Percentiles rank a stretch among this genome's conserved stretches.
Evolutionary conservation across 2,113 vertebrate genomes (phyloP).

Genomic region (Pipra filicauda): DNA sequence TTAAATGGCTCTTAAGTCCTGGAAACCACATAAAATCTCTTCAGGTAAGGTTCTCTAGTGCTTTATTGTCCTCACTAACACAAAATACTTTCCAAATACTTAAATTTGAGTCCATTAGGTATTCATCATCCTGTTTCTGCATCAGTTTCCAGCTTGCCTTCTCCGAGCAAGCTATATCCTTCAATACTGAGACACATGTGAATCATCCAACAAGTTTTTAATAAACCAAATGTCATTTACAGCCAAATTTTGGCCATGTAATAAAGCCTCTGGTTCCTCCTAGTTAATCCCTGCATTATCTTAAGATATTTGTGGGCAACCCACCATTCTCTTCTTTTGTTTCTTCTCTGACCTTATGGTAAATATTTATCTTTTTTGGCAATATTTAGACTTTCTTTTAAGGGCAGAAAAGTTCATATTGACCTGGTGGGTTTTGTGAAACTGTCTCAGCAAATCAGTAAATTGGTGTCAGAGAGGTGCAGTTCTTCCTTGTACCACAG

Average conservation of each 20-base stretch:
- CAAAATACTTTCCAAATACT: neutral
- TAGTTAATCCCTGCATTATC: neutral
- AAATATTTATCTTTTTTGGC: neutral
- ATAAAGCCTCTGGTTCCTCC: neutral
- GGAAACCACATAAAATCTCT: neutral
- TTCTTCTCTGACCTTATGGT: neutral
- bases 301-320: neutral
- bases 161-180: neutral
- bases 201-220: neutral
- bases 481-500: neutral
- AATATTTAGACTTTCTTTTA: neutral
- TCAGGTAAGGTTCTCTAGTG: neutral
- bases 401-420: neutral
- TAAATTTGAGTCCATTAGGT: neutral
- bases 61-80: neutral
- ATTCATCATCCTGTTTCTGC: neutral
- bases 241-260: neutral
- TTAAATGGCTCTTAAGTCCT: neutral
- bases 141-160: neutral
- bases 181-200: neutral
- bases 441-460: conserved; percentile 18
- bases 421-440: neutral
- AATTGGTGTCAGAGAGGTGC: neutral
- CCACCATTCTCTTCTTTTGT: neutral
- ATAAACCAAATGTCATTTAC: neutral